Conservation (phyloP, 1,140 invertebrate species). For the Zaprionus africanus region DNA sequence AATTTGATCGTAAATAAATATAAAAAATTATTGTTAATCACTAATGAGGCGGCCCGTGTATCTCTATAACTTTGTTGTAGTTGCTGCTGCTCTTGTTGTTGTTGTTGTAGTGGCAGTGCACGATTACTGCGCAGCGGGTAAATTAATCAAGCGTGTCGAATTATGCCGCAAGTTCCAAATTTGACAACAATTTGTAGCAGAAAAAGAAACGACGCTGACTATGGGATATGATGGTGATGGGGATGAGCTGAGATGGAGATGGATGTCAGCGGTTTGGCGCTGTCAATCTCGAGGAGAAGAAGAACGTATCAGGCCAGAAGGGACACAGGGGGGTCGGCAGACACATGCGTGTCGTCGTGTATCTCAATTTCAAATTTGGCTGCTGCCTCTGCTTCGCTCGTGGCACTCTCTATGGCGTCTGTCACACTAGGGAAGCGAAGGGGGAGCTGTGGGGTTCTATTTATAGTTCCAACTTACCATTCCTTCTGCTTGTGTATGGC, state of each 20-base stretch:
- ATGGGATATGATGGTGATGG: background rate
- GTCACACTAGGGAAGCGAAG: background rate
- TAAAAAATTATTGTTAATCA: slow-evolving; percentile 67
- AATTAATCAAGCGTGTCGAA: slow-evolving; percentile 77
- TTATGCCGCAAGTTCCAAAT: slow-evolving; percentile 56
- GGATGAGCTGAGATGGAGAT: slow-evolving; percentile 3
- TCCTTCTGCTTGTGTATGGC: slow-evolving; percentile 88
- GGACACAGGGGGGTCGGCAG: slow-evolving; percentile 6
- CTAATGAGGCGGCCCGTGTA: slow-evolving; percentile 61
- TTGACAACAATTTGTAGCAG: slow-evolving; percentile 60
- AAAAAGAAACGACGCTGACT: slow-evolving; percentile 9
- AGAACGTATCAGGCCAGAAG: background rate
- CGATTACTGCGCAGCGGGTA: slow-evolving; percentile 73
- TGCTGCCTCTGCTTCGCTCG: slow-evolving; percentile 28
- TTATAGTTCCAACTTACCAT: slow-evolving; percentile 84
- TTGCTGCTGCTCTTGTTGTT: slow-evolving; percentile 4
- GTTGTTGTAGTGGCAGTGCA: slow-evolving; percentile 33
- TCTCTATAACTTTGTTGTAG: slow-evolving; percentile 30
- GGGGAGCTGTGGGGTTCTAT: background rate
- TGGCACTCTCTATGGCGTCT: slow-evolving; percentile 39
- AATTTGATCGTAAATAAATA: slow-evolving; percentile 68
- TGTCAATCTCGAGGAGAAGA: slow-evolving; percentile 53
- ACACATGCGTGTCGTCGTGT: slow-evolving; percentile 52
- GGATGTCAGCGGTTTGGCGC: slow-evolving; percentile 35
- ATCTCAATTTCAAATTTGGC: slow-evolving; percentile 78